These are phyloP conservation scores for Sylvilagus floridanus DNA, from an alignment of 2,797 vertebrate genomes.

Conservation along the genomic window DNA sequence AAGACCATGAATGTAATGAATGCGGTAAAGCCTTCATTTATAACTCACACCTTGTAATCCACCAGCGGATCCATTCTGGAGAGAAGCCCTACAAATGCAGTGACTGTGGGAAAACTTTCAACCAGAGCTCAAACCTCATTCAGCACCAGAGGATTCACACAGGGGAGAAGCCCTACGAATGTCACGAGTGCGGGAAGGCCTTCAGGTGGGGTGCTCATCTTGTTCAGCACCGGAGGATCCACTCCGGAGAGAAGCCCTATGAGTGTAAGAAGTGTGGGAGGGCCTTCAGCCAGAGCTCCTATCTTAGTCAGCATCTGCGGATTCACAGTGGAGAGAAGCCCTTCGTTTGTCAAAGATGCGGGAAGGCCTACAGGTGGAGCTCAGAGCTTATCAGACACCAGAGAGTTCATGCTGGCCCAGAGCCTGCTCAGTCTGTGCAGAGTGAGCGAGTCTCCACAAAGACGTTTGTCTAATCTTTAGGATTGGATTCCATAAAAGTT, in stretches of 20 bases:
- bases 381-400: slow-evolving; percentile 59
- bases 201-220: slow-evolving; percentile 74
- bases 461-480: slow-evolving; percentile 54
- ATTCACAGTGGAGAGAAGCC: slow-evolving; percentile 61
- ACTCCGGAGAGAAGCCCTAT: slow-evolving; percentile 74
- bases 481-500: slow-evolving; percentile 14
- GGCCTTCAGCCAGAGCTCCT: slow-evolving; percentile 74
- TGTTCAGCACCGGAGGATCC: slow-evolving; percentile 67
- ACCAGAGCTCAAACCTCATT: slow-evolving; percentile 69
- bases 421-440: background rate
- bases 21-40: slow-evolving; percentile 63
- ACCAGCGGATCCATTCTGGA: slow-evolving; percentile 76
- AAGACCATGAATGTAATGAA: slow-evolving; percentile 62
- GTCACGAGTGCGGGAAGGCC: slow-evolving; percentile 68
- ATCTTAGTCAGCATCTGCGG: slow-evolving; percentile 72
- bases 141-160: slow-evolving; percentile 77
- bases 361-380: slow-evolving; percentile 54
- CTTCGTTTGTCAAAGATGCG: slow-evolving; percentile 60
- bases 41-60: slow-evolving; percentile 50
- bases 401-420: slow-evolving; percentile 44
- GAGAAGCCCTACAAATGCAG: slow-evolving; percentile 74
- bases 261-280: slow-evolving; percentile 71
- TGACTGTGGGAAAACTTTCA: slow-evolving; percentile 72
- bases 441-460: slow-evolving; percentile 46
- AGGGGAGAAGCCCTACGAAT: slow-evolving; percentile 72